phyloP scores from a whole-genome alignment of 2,113 vertebrate species.

The Bufo bufo region DNA sequence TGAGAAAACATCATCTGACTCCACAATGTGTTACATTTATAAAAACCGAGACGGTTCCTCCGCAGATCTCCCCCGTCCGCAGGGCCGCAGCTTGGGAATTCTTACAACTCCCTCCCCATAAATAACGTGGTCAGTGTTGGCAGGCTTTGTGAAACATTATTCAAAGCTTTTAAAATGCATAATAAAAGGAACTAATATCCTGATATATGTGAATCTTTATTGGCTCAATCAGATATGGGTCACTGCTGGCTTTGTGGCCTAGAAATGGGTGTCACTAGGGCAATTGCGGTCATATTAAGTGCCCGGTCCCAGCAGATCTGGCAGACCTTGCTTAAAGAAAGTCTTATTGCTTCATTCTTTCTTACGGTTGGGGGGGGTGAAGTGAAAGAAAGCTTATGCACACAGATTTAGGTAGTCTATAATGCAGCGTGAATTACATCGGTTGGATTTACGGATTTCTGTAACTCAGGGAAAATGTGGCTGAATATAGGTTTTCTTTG shows the following conservation, averaged over 20 bases:
- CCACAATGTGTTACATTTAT: background rate
- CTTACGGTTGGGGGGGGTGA: background rate
- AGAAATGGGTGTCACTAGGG: conserved; percentile 55
- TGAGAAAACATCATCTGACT: background rate
- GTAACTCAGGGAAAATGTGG: background rate
- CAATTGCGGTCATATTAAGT: conserved; percentile 43
- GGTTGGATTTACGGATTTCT: background rate
- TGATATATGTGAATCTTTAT: conserved; percentile 59
- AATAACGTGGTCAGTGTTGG: conserved; percentile 56
- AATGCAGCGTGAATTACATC: background rate
- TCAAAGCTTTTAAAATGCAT: conserved; percentile 55
- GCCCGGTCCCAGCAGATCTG: conserved; percentile 13
- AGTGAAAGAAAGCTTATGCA: background rate
- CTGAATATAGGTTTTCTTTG: background rate
- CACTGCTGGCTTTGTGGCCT: conserved; percentile 39
- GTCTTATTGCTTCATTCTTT: conserved; percentile 29
- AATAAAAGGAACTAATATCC: conserved; percentile 50
- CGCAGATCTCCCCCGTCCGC: background rate
- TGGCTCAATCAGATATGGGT: conserved; percentile 52
- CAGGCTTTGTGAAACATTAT: conserved; percentile 48
- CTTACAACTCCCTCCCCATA: conserved; percentile 19
- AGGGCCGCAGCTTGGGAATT: background rate
- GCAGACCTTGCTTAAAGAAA: conserved; percentile 15
- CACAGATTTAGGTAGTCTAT: conserved; percentile 10
- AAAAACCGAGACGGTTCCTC: background rate